Conservation (phyloP, 2,113 vertebrate genomes). For the Tringa solitaria region DNA sequence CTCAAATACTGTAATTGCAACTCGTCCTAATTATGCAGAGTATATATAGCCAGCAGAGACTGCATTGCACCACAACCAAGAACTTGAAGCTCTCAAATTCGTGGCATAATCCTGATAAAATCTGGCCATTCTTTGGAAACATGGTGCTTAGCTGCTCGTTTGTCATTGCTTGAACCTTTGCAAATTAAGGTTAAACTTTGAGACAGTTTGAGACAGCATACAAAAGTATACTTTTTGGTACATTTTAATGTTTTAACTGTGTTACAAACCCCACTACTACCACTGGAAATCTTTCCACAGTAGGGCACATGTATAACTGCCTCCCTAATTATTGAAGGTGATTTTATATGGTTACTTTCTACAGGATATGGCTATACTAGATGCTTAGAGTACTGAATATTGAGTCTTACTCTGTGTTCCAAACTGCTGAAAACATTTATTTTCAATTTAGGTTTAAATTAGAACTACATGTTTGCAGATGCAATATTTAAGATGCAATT, state of each 20-base stretch:
- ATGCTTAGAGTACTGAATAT: neutral
- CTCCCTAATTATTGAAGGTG: neutral
- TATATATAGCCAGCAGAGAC: neutral
- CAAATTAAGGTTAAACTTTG: neutral
- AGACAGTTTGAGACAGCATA: too few relatives aligned
- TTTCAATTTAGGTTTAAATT: neutral
- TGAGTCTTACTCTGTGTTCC: neutral
- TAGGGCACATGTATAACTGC: rapidly evolving
- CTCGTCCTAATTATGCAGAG: neutral
- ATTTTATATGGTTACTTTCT: neutral
- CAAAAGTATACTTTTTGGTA: neutral
- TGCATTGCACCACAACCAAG: rapidly evolving
- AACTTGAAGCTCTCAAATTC: neutral
- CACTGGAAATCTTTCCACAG: neutral
- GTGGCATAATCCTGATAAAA: neutral
- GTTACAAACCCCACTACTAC: neutral
- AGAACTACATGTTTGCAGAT: neutral
- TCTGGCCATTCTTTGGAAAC: neutral
- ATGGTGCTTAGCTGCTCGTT: neutral
- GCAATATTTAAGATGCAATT: neutral
- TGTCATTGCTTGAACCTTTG: neutral
- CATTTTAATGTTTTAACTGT: neutral
- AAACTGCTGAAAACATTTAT: neutral
- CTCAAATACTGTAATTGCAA: neutral
- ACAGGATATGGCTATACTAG: neutral